Evolutionary conservation across 2,797 vertebrate genomes (phyloP).

Genomic region (Mergus octosetaceus): DNA sequence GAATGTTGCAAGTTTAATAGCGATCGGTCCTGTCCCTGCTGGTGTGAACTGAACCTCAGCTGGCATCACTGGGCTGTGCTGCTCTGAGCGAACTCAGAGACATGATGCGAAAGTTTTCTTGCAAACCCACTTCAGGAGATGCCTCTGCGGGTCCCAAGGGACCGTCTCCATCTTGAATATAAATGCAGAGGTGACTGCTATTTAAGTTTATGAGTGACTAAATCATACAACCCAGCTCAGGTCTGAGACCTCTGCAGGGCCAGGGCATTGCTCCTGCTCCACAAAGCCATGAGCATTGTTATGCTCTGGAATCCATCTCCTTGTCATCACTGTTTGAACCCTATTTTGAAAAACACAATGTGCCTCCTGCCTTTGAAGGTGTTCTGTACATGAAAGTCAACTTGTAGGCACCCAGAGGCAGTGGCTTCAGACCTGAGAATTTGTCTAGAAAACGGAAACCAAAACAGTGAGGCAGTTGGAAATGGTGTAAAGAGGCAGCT

Average conservation of each 20-base stretch:
- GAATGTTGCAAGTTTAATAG: not conserved
- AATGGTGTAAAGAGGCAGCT: not conserved
- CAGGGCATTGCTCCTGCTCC: not conserved
- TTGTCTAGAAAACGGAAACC: not conserved
- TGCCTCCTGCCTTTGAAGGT: not conserved
- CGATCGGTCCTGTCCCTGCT: not conserved
- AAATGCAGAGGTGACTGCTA: not conserved
- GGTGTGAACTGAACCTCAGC: not conserved
- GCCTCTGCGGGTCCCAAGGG: not conserved
- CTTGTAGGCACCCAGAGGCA: not conserved
- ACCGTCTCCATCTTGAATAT: not conserved
- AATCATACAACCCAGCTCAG: not conserved
- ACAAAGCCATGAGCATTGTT: not conserved
- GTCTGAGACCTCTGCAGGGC: not conserved
- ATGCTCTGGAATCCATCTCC: not conserved
- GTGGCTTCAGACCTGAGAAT: not conserved
- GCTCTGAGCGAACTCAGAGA: not conserved
- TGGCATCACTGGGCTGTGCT: not conserved
- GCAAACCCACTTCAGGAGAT: not conserved
- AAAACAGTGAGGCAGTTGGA: not conserved
- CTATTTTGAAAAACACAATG: not conserved
- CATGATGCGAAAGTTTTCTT: not conserved
- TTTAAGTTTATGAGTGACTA: not conserved
- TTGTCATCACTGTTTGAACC: not conserved
- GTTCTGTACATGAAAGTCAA: not conserved